These are phyloP conservation scores for Erannis defoliaria DNA, from an alignment of 2,888 invertebrate genomes.

Conservation along the genomic window DNA sequence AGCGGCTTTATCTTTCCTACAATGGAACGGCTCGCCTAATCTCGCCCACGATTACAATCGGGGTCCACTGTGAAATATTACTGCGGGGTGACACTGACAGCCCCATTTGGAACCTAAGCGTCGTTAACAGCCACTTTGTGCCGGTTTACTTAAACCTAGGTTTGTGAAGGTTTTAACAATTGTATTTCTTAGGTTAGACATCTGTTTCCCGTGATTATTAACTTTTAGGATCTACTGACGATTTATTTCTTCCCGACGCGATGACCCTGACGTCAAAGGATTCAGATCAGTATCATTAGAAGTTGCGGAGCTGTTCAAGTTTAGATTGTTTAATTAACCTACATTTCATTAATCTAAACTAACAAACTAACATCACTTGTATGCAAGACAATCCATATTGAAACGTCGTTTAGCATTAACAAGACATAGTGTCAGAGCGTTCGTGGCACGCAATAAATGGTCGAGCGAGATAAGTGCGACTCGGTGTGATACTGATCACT, in stretches of 20 bases:
- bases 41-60: constrained; percentile 45
- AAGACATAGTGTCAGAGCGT: constrained; percentile 27
- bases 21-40: constrained; percentile 51
- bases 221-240: constrained; percentile 10
- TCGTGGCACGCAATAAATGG: constrained; percentile 38
- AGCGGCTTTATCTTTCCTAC: constrained; percentile 47
- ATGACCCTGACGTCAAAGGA: neutral
- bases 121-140: constrained; percentile 48
- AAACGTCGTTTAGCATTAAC: constrained; percentile 19
- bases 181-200: constrained; percentile 22
- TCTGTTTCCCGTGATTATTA: constrained; percentile 29
- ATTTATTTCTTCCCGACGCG: constrained; percentile 16
- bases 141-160: constrained; percentile 43
- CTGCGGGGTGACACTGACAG: constrained; percentile 47
- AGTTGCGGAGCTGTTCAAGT: neutral
- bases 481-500: constrained; percentile 12
- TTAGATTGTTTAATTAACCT: neutral
- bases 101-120: constrained; percentile 49
- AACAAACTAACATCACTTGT: neutral
- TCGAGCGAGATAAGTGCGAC: constrained; percentile 24
- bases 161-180: constrained; percentile 27
- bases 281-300: neutral
- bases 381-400: constrained; percentile 23
- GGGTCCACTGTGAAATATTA: constrained; percentile 51
- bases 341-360: neutral